A percentile compares a stretch with the other conserved stretches of the same genome.
phyloP scores from a whole-genome alignment of 2,113 vertebrate genomes.

The Rhombomys opimus region DNA sequence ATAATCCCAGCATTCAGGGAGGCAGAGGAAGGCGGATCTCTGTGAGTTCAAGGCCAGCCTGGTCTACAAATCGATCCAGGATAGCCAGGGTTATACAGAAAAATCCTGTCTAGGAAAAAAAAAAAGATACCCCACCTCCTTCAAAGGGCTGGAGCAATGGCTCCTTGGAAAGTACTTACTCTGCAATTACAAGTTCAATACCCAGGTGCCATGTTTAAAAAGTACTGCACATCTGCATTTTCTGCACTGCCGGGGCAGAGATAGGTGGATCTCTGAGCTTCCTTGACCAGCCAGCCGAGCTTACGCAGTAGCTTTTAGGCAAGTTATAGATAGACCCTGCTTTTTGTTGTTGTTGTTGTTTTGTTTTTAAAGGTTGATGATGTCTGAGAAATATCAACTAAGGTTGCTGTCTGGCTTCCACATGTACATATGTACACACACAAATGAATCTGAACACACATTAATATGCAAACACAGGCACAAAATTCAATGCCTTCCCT shows the following conservation, averaged over 20 bases:
- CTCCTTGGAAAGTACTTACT: background rate
- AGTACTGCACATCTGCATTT: background rate
- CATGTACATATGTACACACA: background rate
- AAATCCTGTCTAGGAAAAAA: too few relatives aligned
- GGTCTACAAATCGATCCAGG: too few relatives aligned
- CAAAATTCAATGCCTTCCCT: background rate
- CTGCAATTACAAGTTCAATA: background rate
- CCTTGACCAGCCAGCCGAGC: background rate
- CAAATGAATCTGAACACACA: background rate
- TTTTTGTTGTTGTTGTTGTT: too few relatives aligned
- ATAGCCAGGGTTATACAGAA: too few relatives aligned
- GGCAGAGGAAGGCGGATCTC: too few relatives aligned
- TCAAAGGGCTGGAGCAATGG: too few relatives aligned
- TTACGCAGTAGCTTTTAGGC: background rate
- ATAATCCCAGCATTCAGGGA: too few relatives aligned
- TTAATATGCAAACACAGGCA: background rate
- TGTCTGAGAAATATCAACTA: background rate
- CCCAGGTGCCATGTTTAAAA: background rate
- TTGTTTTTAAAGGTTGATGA: background rate
- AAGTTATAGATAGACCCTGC: background rate
- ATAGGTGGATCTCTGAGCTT: background rate
- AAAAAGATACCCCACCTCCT: background rate
- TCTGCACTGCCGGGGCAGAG: background rate
- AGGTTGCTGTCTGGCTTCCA: background rate
- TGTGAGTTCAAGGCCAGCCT: too few relatives aligned